phyloP scores from a whole-genome alignment of 2,888 invertebrate species.

The Lysandra coridon region DNA sequence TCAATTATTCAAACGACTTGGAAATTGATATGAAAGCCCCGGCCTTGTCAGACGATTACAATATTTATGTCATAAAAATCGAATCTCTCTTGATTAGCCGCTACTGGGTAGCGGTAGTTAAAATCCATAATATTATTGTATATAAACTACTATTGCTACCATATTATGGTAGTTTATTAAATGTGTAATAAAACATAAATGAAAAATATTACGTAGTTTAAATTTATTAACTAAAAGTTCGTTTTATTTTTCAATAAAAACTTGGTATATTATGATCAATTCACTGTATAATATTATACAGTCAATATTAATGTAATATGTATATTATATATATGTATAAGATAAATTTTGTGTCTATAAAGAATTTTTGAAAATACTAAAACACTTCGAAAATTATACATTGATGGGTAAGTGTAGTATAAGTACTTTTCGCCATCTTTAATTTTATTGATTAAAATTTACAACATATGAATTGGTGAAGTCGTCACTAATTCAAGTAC shows the following conservation, averaged over 20 bases:
- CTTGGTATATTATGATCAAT: neutral
- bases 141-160: neutral
- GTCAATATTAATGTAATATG: too few relatives aligned
- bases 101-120: constrained; percentile 22
- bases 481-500: too few relatives aligned
- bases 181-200: neutral
- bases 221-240: neutral
- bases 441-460: too few relatives aligned
- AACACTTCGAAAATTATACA: too few relatives aligned
- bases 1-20: constrained; percentile 29
- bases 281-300: too few relatives aligned
- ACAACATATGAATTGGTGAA: too few relatives aligned
- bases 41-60: neutral
- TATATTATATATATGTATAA: too few relatives aligned
- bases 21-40: constrained; percentile 21
- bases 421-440: too few relatives aligned
- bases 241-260: neutral
- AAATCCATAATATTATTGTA: neutral
- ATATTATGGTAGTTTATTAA: neutral
- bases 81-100: constrained; percentile 20
- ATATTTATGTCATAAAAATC: constrained; percentile 24
- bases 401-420: too few relatives aligned
- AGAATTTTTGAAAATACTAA: too few relatives aligned
- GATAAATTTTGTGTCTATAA: too few relatives aligned
- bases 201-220: neutral